phyloP scores from a whole-genome alignment of 1,140 invertebrate genomes.

The Thaumetopoea pityocampa region DNA sequence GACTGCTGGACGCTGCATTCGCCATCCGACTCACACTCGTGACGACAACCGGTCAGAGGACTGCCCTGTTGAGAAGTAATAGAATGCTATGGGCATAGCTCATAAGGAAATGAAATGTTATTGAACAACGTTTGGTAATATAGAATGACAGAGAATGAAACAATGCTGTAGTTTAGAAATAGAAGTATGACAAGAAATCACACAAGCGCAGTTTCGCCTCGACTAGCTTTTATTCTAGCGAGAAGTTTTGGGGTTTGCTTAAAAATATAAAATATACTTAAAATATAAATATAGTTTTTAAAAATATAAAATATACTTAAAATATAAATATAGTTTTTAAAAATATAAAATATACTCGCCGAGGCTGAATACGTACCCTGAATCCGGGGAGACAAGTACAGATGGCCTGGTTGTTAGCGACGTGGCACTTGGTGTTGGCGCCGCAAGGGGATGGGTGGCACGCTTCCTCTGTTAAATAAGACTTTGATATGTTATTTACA shows the following conservation, averaged over 20 bases:
- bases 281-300: conserved; percentile 1
- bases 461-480: conserved; percentile 80
- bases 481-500: conserved; percentile 1
- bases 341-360: not conserved
- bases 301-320: not conserved
- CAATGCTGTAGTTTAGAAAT: too few species aligned
- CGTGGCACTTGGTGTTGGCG: conserved; percentile 86
- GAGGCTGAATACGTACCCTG: conserved; percentile 45
- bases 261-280: conserved; percentile 1
- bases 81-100: too few species aligned
- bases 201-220: too few species aligned
- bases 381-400: conserved; percentile 86
- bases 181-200: too few species aligned
- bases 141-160: too few species aligned
- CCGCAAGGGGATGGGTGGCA: conserved; percentile 89
- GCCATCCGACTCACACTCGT: conserved; percentile 85
- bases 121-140: too few species aligned
- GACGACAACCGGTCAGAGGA: conserved; percentile 84
- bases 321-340: conserved; percentile 1
- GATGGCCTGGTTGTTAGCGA: conserved; percentile 83
- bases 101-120: not conserved
- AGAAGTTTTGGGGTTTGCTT: too few species aligned
- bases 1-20: conserved; percentile 83
- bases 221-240: too few species aligned
- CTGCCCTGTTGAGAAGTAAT: conserved; percentile 80